These are phyloP conservation scores for Drosophila colorata DNA, from an alignment of 2,888 invertebrate species.

Conservation along the genomic window DNA sequence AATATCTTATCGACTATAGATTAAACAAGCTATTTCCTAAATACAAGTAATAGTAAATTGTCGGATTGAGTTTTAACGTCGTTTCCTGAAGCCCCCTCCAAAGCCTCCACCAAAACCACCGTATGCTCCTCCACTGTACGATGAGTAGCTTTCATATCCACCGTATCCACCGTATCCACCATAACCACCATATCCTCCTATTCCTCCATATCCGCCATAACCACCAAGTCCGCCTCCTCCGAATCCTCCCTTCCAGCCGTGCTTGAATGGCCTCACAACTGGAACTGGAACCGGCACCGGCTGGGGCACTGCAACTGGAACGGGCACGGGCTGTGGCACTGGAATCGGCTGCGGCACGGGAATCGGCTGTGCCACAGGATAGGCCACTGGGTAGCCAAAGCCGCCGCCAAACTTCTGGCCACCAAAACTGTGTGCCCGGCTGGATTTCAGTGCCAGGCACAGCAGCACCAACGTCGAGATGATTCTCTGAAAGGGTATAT, in stretches of 20 bases:
- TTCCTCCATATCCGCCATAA: conserved; percentile 45
- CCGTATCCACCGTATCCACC: conserved; percentile 33
- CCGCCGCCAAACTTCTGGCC: conserved; percentile 71
- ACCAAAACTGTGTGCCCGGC: conserved; percentile 62
- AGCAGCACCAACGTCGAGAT: conserved; percentile 39
- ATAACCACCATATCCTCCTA: conserved; percentile 22
- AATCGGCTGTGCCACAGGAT: conserved; percentile 61
- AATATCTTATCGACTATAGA: background rate
- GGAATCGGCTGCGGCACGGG: conserved; percentile 65
- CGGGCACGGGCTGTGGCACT: conserved; percentile 54
- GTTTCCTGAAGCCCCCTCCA: conserved; percentile 25
- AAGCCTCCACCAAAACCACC: conserved; percentile 53
- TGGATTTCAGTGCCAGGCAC: conserved; percentile 9
- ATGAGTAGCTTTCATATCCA: conserved; percentile 54
- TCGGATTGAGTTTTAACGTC: conserved; percentile 1
- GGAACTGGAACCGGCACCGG: conserved; percentile 55
- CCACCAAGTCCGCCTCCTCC: conserved; percentile 55
- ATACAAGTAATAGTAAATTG: conserved; percentile 10
- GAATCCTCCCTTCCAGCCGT: conserved; percentile 67
- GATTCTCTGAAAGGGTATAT: conserved; percentile 34
- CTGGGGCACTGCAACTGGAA: conserved; percentile 53
- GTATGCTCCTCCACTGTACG: conserved; percentile 46
- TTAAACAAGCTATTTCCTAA: background rate
- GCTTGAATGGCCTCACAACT: conserved; percentile 54
- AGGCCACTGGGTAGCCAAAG: conserved; percentile 55